Base-by-base conservation (phyloP, 1,140 invertebrate species). In the Papilio xuthus region DNA sequence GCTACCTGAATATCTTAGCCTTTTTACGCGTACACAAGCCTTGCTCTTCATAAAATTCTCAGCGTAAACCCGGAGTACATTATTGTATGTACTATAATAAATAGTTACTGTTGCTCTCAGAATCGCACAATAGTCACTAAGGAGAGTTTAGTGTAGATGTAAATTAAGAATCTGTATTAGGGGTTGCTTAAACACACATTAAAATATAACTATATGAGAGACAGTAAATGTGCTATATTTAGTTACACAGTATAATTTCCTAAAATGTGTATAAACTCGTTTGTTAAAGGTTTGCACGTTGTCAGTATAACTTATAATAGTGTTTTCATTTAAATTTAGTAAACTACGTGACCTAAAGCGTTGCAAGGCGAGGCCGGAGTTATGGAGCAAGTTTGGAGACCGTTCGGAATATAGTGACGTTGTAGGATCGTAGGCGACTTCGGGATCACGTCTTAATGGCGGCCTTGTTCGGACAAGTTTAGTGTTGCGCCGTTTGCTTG, bases 301-400 rank as follows among this genome's bases (percentile, higher is more conserved):
- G 80, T 80, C 75, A 75, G 79, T 79, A 73, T 72, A 83, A 85
- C 72, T 85, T 85, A 84, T 85, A 80, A 79, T 79, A 84, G 79
- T 85, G 81, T 85, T 85, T 83, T 85, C 80, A 82, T 85, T 85
- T 85, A 85, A 85, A 85, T 84, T 85, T 82, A 82, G 80, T 80
- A 72, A 80, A 79, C 74, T 82, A 85, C 84, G 84, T 85, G 84
- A 85, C 84, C 84, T 84, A 81, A 81, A 80, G 79, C 78, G 81
- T 15, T 42, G 37, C n/a, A 12, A 72, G 70, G 20, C 41, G 12
- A 42, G 20, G 37, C 18, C 28, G 69, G 37, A 84, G 60, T 81
- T 84, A 82, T 77, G 83, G 72, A 70, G 56, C 12, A 82, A 84
- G 81, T 84, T 84, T 63, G 47, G 50, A 77, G 41, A 78, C 77